A percentile compares a stretch with the other conserved stretches of the same genome.
phyloP scores from a whole-genome alignment of 1,140 invertebrate species.

The Coptotermes formosanus region DNA sequence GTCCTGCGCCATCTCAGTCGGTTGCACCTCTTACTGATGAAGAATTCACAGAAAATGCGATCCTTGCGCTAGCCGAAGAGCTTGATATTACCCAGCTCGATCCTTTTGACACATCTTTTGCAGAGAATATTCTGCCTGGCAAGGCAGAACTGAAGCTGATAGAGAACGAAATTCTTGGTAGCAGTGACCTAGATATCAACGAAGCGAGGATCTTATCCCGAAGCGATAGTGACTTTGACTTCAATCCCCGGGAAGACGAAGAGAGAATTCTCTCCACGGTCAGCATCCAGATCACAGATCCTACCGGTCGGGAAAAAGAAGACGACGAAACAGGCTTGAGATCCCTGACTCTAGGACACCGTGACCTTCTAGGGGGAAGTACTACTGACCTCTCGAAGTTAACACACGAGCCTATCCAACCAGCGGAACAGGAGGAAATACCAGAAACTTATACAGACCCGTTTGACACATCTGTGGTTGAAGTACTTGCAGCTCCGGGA shows the following conservation, averaged over 20 bases:
- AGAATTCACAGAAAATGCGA: neutral
- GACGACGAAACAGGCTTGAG: slow-evolving; percentile 22
- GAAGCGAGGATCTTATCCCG: slow-evolving; percentile 35
- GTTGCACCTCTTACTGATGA: neutral
- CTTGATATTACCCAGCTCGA: slow-evolving; percentile 37
- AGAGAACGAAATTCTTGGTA: slow-evolving; percentile 55
- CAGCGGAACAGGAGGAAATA: slow-evolving; percentile 39
- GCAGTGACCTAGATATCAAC: slow-evolving; percentile 33
- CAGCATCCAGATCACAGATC: slow-evolving; percentile 56
- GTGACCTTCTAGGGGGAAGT: slow-evolving; percentile 71
- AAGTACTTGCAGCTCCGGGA: slow-evolving; percentile 66
- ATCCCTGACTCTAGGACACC: slow-evolving; percentile 45
- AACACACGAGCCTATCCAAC: slow-evolving; percentile 65
- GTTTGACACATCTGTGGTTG: slow-evolving; percentile 78
- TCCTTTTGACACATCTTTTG: slow-evolving; percentile 84
- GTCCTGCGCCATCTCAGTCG: neutral
- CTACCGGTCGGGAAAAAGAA: slow-evolving; percentile 49
- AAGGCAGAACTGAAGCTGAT: slow-evolving; percentile 62
- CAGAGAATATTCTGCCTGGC: slow-evolving; percentile 70
- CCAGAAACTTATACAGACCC: slow-evolving; percentile 67
- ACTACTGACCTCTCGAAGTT: slow-evolving; percentile 70
- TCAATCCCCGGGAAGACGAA: slow-evolving; percentile 66
- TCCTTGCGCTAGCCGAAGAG: slow-evolving; percentile 28
- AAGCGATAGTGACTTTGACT: slow-evolving; percentile 64
- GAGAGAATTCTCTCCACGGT: slow-evolving; percentile 46